Evolutionary conservation across 2,113 vertebrate species (phyloP), one percentile per base, ranked within the genome.

Genomic region (Nesoenas mayeri): DNA sequence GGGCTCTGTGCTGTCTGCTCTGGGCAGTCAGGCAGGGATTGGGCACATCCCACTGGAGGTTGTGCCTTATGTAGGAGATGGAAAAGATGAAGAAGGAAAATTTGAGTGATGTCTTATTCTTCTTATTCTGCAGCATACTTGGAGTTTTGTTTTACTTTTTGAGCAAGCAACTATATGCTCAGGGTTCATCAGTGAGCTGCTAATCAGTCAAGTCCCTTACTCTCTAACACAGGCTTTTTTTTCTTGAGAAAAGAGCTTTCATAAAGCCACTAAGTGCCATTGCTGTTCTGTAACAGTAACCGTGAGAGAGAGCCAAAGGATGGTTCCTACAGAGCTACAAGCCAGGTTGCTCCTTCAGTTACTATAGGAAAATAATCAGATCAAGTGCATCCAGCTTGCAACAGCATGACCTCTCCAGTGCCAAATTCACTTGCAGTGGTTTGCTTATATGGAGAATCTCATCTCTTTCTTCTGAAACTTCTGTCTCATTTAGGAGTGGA

Each of bases 231-330:
- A 8, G 47, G 26, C 15, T 1, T 29, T 19, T 50, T 57, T 88
- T 34, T 26, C 3, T 40, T 15, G n/a, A 71, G 34, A 51, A 83
- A 85, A 50, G 12, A 69, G 42, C 40, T 88, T 91, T 86, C 44
- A 16, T 26, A 5, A 90, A 82, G 38, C 93, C 93, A 88, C 94
- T 85, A 78, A 92, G 92, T 82, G 93, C 60, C 94, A 96, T 82
- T 91, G 73, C 79, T 93, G 80, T 82, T 73, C 88, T 81, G 22
- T 57, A 36, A 58, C 50, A 64, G 21, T 1, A 67, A 53, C 22
- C 32, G 18, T 80, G 53, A 65, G 21, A 64, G 32, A 77, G 12
- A 47, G 21, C 7, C 10, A 36, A 8, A 3, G 12, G 31, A 11
- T 50, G 25, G 11, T 8, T 86, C 32, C 80, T 75, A 7, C 3